These are phyloP conservation scores for Anneissia japonica DNA, from an alignment of 35 echinoderm and acorn worm genomes.

Conservation along the genomic window DNA sequence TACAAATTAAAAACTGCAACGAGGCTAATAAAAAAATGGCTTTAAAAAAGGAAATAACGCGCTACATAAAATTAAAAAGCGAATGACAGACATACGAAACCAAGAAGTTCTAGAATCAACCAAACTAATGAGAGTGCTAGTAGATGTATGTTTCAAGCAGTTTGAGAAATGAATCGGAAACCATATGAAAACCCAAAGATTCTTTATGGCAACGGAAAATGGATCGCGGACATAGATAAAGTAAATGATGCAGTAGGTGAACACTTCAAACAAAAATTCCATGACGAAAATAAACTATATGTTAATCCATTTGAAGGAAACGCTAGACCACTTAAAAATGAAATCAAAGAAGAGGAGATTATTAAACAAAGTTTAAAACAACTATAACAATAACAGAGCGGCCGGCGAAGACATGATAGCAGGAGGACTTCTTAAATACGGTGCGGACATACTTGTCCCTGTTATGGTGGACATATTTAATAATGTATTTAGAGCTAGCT, in stretches of 20 bases:
- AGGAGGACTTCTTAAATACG: no score
- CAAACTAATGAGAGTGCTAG: not conserved
- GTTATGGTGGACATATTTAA: no score
- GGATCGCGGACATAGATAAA: not conserved
- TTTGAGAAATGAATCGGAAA: not conserved
- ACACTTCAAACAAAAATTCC: not conserved
- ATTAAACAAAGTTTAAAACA: not conserved
- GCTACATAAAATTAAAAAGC: not conserved
- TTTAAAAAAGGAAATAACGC: not conserved
- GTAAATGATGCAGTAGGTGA: not conserved
- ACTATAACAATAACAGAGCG: not conserved
- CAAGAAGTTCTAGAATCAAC: not conserved
- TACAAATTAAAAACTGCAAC: not conserved
- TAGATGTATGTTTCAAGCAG: not conserved
- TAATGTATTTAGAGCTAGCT: no score
- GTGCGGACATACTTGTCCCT: no score
- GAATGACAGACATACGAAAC: not conserved
- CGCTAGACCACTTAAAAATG: not conserved
- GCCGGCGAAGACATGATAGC: no score
- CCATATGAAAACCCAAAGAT: not conserved
- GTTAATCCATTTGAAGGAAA: not conserved
- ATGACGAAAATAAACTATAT: not conserved
- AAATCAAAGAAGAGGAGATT: not conserved
- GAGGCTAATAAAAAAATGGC: not conserved
- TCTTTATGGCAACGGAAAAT: not conserved